These are phyloP conservation scores for Myoxocephalus aenaeus DNA, from an alignment of 2,797 vertebrate genomes.

Conservation along the genomic window DNA sequence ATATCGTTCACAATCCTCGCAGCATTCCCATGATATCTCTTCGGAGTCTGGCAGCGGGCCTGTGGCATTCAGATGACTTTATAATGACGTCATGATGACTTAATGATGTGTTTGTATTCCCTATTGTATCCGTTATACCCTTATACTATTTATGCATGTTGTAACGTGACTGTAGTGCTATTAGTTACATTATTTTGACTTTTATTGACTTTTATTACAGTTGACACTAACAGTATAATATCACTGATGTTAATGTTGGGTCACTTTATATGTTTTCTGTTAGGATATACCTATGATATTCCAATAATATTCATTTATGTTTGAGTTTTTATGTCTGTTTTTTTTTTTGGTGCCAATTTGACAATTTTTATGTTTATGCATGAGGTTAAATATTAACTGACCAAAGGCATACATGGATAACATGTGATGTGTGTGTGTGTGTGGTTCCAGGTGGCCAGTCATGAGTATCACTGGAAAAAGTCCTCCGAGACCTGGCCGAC, in stretches of 20 bases:
- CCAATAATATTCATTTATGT: background rate
- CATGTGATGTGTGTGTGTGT: background rate
- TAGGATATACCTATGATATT: background rate
- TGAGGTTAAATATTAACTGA: background rate
- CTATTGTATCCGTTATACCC: background rate
- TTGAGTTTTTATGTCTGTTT: background rate
- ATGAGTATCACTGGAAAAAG: constrained; percentile 87
- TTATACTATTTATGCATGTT: background rate
- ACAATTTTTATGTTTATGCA: background rate
- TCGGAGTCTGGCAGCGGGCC: background rate
- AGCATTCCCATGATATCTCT: background rate
- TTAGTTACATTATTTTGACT: background rate
- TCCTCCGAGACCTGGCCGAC: constrained; percentile 88
- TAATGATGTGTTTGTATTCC: background rate
- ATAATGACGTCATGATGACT: background rate
- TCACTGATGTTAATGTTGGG: background rate
- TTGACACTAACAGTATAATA: background rate
- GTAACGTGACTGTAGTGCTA: background rate
- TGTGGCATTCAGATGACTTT: constrained; percentile 11
- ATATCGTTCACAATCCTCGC: background rate
- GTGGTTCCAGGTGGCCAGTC: constrained; percentile 82
- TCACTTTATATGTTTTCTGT: background rate
- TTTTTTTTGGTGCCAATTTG: background rate
- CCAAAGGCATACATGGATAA: background rate
- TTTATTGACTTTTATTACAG: background rate